A percentile compares a stretch with the other conserved stretches of the same genome.
phyloP scores from a whole-genome alignment of 2,888 invertebrate genomes.

The Nomada ruficornis region DNA sequence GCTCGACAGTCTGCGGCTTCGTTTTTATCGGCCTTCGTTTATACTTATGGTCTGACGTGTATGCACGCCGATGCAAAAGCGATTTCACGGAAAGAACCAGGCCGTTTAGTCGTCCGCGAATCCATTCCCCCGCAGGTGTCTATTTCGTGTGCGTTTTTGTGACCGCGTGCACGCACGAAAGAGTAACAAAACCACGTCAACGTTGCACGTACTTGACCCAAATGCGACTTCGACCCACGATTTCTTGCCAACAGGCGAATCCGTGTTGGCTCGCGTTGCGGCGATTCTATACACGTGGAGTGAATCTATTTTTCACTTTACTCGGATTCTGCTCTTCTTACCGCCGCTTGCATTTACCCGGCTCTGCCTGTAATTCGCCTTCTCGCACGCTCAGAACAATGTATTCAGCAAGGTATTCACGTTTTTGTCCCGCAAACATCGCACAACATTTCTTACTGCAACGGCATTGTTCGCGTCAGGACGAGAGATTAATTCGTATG shows the following conservation, averaged over 20 bases:
- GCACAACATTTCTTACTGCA: neutral
- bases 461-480: neutral
- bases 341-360: neutral
- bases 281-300: neutral
- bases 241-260: neutral
- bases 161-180: neutral
- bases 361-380: neutral
- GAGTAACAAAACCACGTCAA: neutral
- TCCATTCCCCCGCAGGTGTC: neutral
- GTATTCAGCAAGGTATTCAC: neutral
- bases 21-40: neutral
- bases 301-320: neutral
- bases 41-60: conserved; percentile 22
- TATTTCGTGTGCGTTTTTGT: neutral
- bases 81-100: conserved; percentile 1
- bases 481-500: neutral
- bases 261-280: no score
- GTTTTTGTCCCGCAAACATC: neutral
- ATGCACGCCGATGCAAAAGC: conserved; percentile 19
- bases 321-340: neutral
- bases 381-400: neutral
- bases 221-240: conserved; percentile 10
- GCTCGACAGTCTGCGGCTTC: no score
- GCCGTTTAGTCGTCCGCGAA: neutral
- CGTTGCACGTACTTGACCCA: conserved; percentile 30